Conservation (phyloP, 2,888 invertebrate genomes). For the Sesamia inferens region DNA sequence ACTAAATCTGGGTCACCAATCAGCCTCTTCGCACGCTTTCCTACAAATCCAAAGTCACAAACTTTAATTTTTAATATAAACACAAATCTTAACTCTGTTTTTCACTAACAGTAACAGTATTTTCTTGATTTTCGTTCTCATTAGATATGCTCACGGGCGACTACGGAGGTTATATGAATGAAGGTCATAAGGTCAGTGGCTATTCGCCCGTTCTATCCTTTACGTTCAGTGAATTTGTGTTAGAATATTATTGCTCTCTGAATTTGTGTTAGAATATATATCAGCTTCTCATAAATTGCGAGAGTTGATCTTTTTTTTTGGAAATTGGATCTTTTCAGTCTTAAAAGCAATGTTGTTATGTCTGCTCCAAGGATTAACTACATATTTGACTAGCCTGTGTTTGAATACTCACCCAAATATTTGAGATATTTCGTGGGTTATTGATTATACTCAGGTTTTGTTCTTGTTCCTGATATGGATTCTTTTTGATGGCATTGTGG, state of each 20-base stretch:
- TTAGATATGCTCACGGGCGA: not conserved
- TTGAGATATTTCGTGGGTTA: not conserved
- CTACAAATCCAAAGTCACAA: too few relatives aligned
- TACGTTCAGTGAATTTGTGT: constrained; percentile 10
- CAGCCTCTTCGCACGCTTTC: too few relatives aligned
- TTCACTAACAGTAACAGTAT: not conserved
- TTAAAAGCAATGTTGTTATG: constrained; percentile 12
- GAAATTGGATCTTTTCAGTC: not conserved
- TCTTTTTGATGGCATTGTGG: too few relatives aligned
- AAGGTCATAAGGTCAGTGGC: constrained; percentile 11
- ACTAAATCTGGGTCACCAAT: too few relatives aligned
- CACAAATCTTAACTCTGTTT: not conserved
- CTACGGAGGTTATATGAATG: not conserved
- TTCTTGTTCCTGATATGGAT: not conserved
- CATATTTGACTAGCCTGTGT: not conserved
- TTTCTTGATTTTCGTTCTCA: constrained; percentile 14
- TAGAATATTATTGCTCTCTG: constrained; percentile 19
- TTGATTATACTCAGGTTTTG: not conserved
- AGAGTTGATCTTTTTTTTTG: not conserved
- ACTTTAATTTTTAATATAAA: too few relatives aligned
- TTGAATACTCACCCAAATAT: not conserved
- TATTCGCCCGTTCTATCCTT: constrained; percentile 10
- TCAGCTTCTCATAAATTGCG: constrained; percentile 8
- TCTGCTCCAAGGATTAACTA: not conserved
- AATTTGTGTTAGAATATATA: constrained; percentile 17